Evolutionary conservation across 2,113 vertebrate species (phyloP), one percentile per base, ranked within the genome.

Genomic region (human): DNA sequence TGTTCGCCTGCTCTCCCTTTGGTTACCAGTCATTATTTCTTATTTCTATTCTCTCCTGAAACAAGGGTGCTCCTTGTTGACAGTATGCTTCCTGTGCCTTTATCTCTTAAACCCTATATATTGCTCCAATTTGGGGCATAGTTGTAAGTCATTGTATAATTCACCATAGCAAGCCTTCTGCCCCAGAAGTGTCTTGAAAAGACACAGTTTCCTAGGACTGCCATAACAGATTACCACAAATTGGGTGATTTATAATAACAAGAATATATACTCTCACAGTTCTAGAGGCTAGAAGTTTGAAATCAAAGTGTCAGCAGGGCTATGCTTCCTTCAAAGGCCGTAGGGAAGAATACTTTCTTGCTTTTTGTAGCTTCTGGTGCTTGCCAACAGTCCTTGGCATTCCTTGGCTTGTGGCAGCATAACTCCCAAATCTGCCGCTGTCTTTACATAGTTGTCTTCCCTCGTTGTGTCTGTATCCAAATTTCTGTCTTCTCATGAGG

Each of bases 111-210:
- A 72, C 30, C n/a, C 45, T 89, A 52, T 68, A 57, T 84, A 70
- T 80, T 92, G 23, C 70, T 90, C 35, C 70, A 90, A 20, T 90
- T 87, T 90, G 61, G 64, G 89, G 7, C 86, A 52, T 90, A 80
- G 80, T 81, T 95, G 5, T 64, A 92, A 95, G 90, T 96, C 61
- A 75, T 89, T 89, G 40, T 90, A 23, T 96, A 96, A 81, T 94
- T 92, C 64, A 78, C 85, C 18, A 75, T 55, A 84, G 55, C 35
- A 81, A 72, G 55, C 11, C 43, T 87, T 73, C n/a, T 59, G 86
- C n/a, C 25, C 38, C 27, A 95, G 40, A 90, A 92, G 27, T 88
- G 57, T 4, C 94, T 96, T 86, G 70, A 82, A 95, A 92, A 90
- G 27, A 87, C 11, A 75, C 25, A 45, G 57, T 93, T 92, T 94